These are phyloP conservation scores for Amphipyra berbera DNA, from an alignment of 2,888 invertebrate species.

Conservation along the genomic window DNA sequence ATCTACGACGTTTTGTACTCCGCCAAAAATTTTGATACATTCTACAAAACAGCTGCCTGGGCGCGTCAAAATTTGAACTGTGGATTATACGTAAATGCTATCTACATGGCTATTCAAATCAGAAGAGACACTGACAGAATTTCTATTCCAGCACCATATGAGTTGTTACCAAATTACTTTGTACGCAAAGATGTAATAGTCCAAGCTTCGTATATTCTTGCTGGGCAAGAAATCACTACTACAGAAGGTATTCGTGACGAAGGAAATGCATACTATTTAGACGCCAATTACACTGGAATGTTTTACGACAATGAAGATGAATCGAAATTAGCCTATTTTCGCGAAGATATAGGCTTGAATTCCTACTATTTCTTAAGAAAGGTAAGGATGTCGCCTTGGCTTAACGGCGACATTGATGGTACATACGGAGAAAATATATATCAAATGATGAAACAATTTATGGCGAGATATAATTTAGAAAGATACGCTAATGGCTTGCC, in stretches of 20 bases:
- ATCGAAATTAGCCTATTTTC: conserved; percentile 91
- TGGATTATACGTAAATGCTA: conserved; percentile 90
- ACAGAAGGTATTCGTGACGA: conserved; percentile 72
- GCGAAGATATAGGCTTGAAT: conserved; percentile 93
- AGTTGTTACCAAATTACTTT: conserved; percentile 92
- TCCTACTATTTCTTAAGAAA: conserved; percentile 90
- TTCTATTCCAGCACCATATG: conserved; percentile 91
- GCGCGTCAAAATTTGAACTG: conserved; percentile 91
- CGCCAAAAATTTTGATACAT: conserved; percentile 89
- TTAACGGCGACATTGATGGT: conserved; percentile 82
- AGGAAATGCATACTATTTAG: conserved; percentile 79
- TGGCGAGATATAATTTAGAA: conserved; percentile 92
- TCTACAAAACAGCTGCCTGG: conserved; percentile 90
- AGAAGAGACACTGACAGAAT: conserved; percentile 90
- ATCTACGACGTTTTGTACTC: conserved; percentile 87
- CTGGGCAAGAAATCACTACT: conserved; percentile 70
- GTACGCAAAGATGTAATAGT: conserved; percentile 90
- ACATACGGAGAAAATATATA: conserved; percentile 91
- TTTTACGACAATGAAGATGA: conserved; percentile 85
- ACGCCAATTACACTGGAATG: conserved; percentile 80
- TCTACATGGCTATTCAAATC: conserved; percentile 89
- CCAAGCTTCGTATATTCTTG: conserved; percentile 76
- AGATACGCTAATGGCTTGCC: conserved; percentile 92
- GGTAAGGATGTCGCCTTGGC: conserved; percentile 90
- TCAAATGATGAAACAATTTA: conserved; percentile 91